These are phyloP conservation scores for Diglossa brunneiventris DNA, from an alignment of 2,113 vertebrate species.

Conservation along the genomic window DNA sequence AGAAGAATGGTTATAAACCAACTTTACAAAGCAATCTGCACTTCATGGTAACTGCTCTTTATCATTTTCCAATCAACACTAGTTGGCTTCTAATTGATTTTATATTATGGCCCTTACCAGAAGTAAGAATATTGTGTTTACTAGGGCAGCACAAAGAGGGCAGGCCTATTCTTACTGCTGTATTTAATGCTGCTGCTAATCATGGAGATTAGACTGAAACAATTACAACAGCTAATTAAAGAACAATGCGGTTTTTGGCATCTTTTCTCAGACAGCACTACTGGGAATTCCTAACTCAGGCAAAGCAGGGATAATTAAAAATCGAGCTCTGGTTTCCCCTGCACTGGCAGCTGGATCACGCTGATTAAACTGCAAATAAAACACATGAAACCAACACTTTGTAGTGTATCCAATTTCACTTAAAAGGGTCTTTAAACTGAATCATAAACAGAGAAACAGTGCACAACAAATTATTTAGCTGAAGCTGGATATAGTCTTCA, in stretches of 20 bases:
- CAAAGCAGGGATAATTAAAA: slow-evolving; percentile 84
- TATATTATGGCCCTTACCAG: slow-evolving; percentile 66
- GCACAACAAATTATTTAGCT: slow-evolving; percentile 71
- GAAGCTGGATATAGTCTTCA: slow-evolving; percentile 18
- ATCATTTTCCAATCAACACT: slow-evolving; percentile 62
- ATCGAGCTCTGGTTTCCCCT: slow-evolving; percentile 64
- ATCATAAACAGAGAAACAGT: slow-evolving; percentile 70
- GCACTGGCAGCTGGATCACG: slow-evolving; percentile 74
- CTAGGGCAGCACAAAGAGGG: slow-evolving; percentile 68
- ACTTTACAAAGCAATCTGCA: not conserved
- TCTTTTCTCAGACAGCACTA: slow-evolving; percentile 71
- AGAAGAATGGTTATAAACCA: not conserved
- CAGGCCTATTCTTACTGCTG: slow-evolving; percentile 78
- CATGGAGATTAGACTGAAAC: slow-evolving; percentile 82
- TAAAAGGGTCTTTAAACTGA: slow-evolving; percentile 75
- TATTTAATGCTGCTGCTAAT: slow-evolving; percentile 85
- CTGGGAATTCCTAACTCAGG: slow-evolving; percentile 79
- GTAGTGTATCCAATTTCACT: slow-evolving; percentile 78
- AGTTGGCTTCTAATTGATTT: slow-evolving; percentile 73
- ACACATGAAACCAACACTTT: slow-evolving; percentile 77
- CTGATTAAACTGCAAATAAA: slow-evolving; percentile 82
- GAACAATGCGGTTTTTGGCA: slow-evolving; percentile 82
- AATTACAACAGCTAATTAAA: slow-evolving; percentile 86
- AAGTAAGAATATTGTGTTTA: slow-evolving; percentile 73
- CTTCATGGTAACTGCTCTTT: slow-evolving; percentile 50